Evolutionary conservation across 1,140 invertebrate genomes (phyloP), one percentile per base, ranked within the genome.

Genomic region (Lepidurus couesii): DNA sequence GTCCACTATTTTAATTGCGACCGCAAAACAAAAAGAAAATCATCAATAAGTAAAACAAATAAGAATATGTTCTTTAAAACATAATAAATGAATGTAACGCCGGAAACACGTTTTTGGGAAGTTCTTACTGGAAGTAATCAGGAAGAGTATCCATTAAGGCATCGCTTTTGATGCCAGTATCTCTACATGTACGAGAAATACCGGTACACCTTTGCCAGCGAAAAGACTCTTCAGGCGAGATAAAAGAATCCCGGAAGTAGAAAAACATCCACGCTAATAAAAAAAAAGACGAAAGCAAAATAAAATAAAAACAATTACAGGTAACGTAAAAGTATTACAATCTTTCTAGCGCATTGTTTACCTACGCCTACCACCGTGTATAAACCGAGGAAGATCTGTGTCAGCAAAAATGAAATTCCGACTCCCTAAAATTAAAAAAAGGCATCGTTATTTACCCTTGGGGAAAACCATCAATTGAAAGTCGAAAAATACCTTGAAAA

Each of bases 171-270:
- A 47, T 75, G 1, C 21, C 45, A n/a, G 44, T 24, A 13, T 3
- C 34, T n/a, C n/a, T n/a, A n/a, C n/a, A n/a, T n/a, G n/a, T n/a
- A n/a, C n/a, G n/a, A n/a, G n/a, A n/a, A n/a, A n/a, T n/a, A n/a
- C n/a, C n/a, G n/a, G n/a, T n/a, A n/a, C n/a, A n/a, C n/a, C n/a
- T n/a, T n/a, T 92, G 90, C 94, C 94, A 96, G 84, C 91, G 88
- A 84, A 95, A 96, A n/a, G n/a, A n/a, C n/a, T n/a, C n/a, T n/a
- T n/a, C 34, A 75, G 92, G 90, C 1, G 92, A 92, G 78, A 95
- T 93, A 82, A 96, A 96, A 3, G 93, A 93, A 85, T 96, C 95
- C 80, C 94, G 88, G 83, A 91, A 92, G 85, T 94, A 97, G 75
- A 95, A 90, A 82, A 96, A 92, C 85, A 96, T 90, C 94, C 94